Conservation (phyloP, 2,888 invertebrate species). For the Schizaphis graminum region DNA sequence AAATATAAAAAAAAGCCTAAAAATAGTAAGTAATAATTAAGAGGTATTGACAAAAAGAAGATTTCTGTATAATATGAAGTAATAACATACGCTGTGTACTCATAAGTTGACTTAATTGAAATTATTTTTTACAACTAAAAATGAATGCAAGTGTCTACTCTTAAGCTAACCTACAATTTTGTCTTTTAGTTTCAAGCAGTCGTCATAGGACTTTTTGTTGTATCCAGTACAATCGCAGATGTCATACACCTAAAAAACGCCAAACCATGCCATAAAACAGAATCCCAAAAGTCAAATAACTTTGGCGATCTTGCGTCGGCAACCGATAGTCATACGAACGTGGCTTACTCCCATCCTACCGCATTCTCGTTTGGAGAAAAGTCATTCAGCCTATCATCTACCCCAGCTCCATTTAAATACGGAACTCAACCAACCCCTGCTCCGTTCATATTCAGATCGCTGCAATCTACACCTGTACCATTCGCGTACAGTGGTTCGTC, state of each 20-base stretch:
- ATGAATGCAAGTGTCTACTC: not conserved
- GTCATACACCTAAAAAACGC: not conserved
- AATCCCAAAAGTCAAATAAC: not conserved
- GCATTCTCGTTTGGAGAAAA: not conserved
- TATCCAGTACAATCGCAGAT: not conserved
- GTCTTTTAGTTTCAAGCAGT: not conserved
- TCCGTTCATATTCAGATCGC: not conserved
- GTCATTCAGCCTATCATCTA: not conserved
- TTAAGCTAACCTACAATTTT: not conserved
- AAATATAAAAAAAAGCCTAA: not conserved
- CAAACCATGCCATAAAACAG: not conserved
- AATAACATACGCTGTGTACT: not conserved
- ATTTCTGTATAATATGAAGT: not conserved
- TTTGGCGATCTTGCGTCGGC: not conserved
- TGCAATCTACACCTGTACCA: not conserved
- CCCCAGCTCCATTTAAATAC: not conserved
- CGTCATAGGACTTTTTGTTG: not conserved
- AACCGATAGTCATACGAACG: not conserved
- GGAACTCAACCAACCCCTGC: not conserved
- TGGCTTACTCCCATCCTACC: not conserved
- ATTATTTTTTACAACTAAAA: too few relatives aligned
- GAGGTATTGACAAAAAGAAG: not conserved
- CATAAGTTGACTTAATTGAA: not conserved
- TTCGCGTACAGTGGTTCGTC: not conserved
- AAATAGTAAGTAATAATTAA: not conserved